These are phyloP conservation scores for Agrochola lychnidis DNA, from an alignment of 2,888 invertebrate genomes.

Conservation along the genomic window DNA sequence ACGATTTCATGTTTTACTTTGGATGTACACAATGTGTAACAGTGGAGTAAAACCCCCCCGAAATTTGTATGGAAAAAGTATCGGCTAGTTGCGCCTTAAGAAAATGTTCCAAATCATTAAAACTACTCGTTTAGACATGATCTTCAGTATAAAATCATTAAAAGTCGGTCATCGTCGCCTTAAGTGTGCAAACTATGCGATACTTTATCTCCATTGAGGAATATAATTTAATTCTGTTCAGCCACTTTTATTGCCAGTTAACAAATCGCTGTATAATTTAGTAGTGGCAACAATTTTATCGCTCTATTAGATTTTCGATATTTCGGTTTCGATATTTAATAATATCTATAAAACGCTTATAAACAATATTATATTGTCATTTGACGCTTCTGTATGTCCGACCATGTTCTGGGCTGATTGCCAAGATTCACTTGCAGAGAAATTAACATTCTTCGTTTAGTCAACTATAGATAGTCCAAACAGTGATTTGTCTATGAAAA, in stretches of 20 bases:
- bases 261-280: conserved; percentile 8
- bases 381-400: conserved; percentile 4
- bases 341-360: not conserved
- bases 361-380: conserved; percentile 6
- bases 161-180: too few relatives aligned
- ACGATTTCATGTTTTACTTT: too few relatives aligned
- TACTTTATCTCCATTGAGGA: not conserved
- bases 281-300: conserved; percentile 1
- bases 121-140: too few relatives aligned
- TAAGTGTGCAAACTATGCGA: too few relatives aligned
- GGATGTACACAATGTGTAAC: too few relatives aligned
- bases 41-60: too few relatives aligned
- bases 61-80: too few relatives aligned
- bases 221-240: not conserved
- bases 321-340: not conserved
- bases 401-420: not conserved
- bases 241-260: conserved; percentile 12
- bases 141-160: too few relatives aligned
- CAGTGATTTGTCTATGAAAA: not conserved
- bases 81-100: too few relatives aligned
- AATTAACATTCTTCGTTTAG: conserved; percentile 1
- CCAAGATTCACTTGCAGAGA: conserved; percentile 15
- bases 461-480: not conserved
- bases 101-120: too few relatives aligned
- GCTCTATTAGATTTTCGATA: too few relatives aligned